Conservation (phyloP, 1,140 invertebrate genomes). For the Euborellia annulipes region DNA sequence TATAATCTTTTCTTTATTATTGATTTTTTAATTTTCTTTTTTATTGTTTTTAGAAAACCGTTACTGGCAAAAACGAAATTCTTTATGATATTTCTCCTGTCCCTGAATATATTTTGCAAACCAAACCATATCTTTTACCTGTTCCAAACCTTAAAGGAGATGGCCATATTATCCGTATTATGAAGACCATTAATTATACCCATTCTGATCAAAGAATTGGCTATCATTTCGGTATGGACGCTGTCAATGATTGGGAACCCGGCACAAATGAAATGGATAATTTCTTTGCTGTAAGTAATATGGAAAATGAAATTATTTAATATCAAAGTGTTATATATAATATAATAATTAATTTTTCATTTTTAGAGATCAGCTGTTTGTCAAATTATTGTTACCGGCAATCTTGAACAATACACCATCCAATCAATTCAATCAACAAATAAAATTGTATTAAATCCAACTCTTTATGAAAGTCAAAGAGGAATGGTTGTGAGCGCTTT, state of each 20-base stretch:
- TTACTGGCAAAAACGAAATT: constrained; percentile 48
- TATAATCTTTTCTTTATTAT: background rate
- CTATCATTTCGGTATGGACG: constrained; percentile 41
- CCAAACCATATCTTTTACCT: constrained; percentile 33
- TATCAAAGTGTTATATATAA: background rate
- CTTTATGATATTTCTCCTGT: constrained; percentile 43
- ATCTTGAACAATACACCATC: constrained; percentile 35
- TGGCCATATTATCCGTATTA: constrained; percentile 36
- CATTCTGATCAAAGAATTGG: constrained; percentile 38
- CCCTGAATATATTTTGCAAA: constrained; percentile 28
- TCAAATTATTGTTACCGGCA: constrained; percentile 34
- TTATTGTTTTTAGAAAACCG: constrained; percentile 29
- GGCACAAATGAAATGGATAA: constrained; percentile 34
- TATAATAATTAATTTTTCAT: constrained; percentile 7
- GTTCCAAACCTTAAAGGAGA: constrained; percentile 26
- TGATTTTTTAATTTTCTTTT: too few species aligned
- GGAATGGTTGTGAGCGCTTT: constrained; percentile 41
- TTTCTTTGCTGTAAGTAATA: constrained; percentile 32
- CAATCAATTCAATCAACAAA: constrained; percentile 42
- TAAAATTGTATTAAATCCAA: constrained; percentile 35
- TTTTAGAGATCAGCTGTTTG: constrained; percentile 33
- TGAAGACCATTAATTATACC: constrained; percentile 46
- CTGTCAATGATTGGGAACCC: constrained; percentile 33
- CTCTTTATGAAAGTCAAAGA: constrained; percentile 29
- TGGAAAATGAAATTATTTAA: background rate